Evolutionary conservation across 2,888 invertebrate species (phyloP).

Genomic region (Stenurella melanura): DNA sequence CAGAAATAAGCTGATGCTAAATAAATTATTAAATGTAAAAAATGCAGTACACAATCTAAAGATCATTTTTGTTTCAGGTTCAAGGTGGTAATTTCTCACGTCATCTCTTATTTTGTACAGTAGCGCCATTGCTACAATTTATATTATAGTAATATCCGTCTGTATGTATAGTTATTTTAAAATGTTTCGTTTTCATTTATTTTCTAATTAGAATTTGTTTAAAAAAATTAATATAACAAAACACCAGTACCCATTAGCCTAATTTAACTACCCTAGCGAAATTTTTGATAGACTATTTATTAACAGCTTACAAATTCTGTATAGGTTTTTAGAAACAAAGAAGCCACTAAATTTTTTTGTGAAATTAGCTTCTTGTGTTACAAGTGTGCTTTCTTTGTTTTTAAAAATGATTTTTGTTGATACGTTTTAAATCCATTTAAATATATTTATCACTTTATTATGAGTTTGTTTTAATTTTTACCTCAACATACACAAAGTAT

Average conservation of each 20-base stretch:
- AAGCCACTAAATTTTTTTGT: conserved; percentile 29
- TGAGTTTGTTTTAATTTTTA: conserved; percentile 42
- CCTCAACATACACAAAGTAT: conserved; percentile 32
- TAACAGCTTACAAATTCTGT: conserved; percentile 46
- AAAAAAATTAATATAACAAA: conserved; percentile 59
- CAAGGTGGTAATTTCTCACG: conserved; percentile 58
- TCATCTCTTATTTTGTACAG: conserved; percentile 62
- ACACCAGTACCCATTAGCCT: conserved; percentile 60
- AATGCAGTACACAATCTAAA: not conserved
- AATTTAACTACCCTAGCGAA: conserved; percentile 57
- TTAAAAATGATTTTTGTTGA: conserved; percentile 40
- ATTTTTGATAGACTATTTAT: conserved; percentile 58
- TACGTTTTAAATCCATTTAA: conserved; percentile 27
- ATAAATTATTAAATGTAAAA: no score
- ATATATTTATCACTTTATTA: conserved; percentile 35
- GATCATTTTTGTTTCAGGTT: conserved; percentile 56
- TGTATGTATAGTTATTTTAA: conserved; percentile 66
- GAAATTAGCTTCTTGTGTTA: conserved; percentile 16
- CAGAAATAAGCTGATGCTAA: no score
- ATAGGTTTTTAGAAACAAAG: conserved; percentile 46
- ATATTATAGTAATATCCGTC: conserved; percentile 67
- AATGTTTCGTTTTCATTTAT: conserved; percentile 46
- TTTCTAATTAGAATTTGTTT: conserved; percentile 54
- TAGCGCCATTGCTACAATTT: conserved; percentile 61
- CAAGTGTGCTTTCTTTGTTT: conserved; percentile 42